A percentile compares a stretch with the other conserved stretches of the same genome.
phyloP scores from a whole-genome alignment of 2,113 vertebrate species.

The Suricata suricatta region DNA sequence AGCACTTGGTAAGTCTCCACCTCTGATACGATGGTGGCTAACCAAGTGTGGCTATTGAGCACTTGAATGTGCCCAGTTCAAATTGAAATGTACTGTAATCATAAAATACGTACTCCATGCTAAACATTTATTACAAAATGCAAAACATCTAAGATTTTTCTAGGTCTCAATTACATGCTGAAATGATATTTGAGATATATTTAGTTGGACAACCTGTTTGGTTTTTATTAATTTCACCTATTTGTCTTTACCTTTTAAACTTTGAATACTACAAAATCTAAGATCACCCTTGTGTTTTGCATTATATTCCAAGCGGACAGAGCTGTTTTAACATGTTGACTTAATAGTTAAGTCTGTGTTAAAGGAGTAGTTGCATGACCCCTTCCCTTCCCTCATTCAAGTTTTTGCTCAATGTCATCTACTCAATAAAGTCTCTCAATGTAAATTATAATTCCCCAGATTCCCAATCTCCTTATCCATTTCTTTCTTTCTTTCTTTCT shows the following conservation, averaged over 20 bases:
- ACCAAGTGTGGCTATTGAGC: background rate
- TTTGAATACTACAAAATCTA: background rate
- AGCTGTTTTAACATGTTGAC: background rate
- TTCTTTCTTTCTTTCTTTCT: background rate
- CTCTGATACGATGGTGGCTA: too few relatives aligned
- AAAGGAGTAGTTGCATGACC: background rate
- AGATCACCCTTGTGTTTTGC: background rate
- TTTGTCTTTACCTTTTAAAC: background rate
- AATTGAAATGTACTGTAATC: background rate
- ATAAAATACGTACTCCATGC: background rate
- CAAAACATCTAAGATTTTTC: background rate
- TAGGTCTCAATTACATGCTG: background rate
- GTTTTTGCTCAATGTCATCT: background rate
- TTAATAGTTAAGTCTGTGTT: background rate
- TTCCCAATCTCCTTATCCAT: background rate
- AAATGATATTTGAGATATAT: background rate
- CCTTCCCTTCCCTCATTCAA: background rate
- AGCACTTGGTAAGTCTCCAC: background rate
- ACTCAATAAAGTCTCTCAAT: background rate
- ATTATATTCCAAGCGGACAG: background rate
- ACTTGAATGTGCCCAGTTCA: background rate
- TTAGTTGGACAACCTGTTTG: background rate
- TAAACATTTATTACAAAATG: background rate
- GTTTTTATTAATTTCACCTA: background rate
- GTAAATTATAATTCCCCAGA: background rate